Evolutionary conservation across 1,140 invertebrate genomes (phyloP), one percentile per base, ranked within the genome.

Genomic region (Prorops nasuta): DNA sequence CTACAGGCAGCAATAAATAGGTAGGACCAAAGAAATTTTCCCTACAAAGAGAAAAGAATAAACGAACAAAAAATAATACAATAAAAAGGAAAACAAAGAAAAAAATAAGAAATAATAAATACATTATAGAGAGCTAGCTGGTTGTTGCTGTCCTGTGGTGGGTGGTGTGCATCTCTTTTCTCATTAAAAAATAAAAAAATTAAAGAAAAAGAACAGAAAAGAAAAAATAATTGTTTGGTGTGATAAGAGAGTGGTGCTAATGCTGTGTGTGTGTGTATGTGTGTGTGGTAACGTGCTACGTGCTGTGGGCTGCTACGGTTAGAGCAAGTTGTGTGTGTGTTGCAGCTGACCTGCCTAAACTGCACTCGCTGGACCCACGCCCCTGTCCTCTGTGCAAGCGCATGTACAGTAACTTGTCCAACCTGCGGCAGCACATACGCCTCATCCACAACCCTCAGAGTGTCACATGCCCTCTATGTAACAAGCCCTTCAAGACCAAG

Each of bases 391-490:
- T 86, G 78, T 89, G 87, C 80, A 86, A 86, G 64, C 85, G 86
- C 69, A 84, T 86, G 73, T 88, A 89, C 82, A 87, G 84, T 81
- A 88, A 88, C 80, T 82, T 87, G 72, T 88, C 86, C 68, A 88
- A 89, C 79, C 82, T 88, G 69, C 81, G 86, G 61, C 87, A 89
- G 78, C 86, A 89, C 78, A 86, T 88, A 80, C 85, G 86, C 67
- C 83, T 88, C 58, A 88, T 89, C 77, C 87, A 89, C 79, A 86
- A 86, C 79, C 86, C 87, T 65, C 85, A 85, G 76, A 85, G 83
- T 74, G 85, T 87, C 60, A 82, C 80, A 71, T 88, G 87, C 79
- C 80, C 80, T 67, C 79, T 85, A 56, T 89, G 87, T 79, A 82
- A 82, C 68, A 87, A 87, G 81, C 81, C 82, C 67, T 89, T 88